Evolutionary conservation across 2,888 invertebrate genomes (phyloP), one percentile per base, ranked within the genome.

Genomic region (Leucoma salicis): DNA sequence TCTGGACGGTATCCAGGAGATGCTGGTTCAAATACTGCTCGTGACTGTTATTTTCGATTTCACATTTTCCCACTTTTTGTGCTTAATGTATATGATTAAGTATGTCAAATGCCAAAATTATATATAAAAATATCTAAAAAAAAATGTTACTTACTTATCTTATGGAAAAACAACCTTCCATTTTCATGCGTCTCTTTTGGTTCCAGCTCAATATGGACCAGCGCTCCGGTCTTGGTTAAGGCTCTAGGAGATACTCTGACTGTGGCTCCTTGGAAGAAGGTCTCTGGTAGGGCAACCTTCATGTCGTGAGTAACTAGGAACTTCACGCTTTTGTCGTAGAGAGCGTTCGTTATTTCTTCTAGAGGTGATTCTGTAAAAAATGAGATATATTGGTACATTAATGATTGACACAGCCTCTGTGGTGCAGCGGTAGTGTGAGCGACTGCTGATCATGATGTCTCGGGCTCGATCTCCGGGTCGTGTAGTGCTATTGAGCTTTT

Each of bases 261-360:
- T 7, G 91, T 92, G 0, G 94, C 93, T 5, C 95, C 95, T 31
- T 94, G 92, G 68, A 95, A 95, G 64, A 95, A 85, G 39, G 92
- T 86, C 45, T 94, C 93, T 0, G 96, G 96, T 34, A 96, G 69
- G 31, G 92, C 87, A 27, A 96, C 54, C 60, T 94, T 93, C 71
- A 96, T 85, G 66, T 96, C 94, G 57, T 96, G 95, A 0, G 94
- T 95, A 76, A 94, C 93, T 14, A 96, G 81, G 66, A 96, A 96
- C 62, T 93, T 93, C 0, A 93, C 79, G 6, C 93, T 92, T 70
- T 94, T 94, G 31, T 92, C 92, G 63, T 94, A 93, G 0, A 96
- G 74, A 0, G 94, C 92, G 53, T 92, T 92, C 0, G 95, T 93
- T 11, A 96, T 92, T 81, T 95, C 95, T 82, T 95, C 94, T 39